Percentiles rank a stretch among this genome's conserved stretches.
Evolutionary conservation across 2,888 invertebrate species (phyloP).

Genomic region (Polia nebulosa): DNA sequence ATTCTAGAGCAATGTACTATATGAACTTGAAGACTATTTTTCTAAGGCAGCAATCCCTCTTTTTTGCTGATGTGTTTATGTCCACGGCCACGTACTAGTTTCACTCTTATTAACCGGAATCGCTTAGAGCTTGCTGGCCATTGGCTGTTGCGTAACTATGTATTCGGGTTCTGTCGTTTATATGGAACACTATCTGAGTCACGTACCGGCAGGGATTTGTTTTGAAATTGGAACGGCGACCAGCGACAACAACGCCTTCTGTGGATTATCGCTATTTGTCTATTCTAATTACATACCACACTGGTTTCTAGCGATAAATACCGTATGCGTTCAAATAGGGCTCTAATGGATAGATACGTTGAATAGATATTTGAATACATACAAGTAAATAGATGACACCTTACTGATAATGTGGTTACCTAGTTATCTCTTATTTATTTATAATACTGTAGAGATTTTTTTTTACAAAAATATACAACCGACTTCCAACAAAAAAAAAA

Average conservation of each 20-base stretch:
- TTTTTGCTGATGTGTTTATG: slow-evolving; percentile 67
- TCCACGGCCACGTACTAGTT: slow-evolving; percentile 77
- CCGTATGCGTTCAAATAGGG: slow-evolving; percentile 30
- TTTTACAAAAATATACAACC: too few species aligned
- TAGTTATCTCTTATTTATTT: background rate
- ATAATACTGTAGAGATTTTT: background rate
- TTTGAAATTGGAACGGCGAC: slow-evolving; percentile 89
- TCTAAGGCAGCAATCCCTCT: slow-evolving; percentile 60
- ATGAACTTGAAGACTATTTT: slow-evolving; percentile 69
- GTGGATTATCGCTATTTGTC: slow-evolving; percentile 86
- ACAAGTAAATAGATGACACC: slow-evolving; percentile 1
- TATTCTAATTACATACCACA: slow-evolving; percentile 81
- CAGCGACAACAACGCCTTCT: slow-evolving; percentile 85
- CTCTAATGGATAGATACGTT: slow-evolving; percentile 38
- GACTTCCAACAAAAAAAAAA: too few species aligned
- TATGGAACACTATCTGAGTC: slow-evolving; percentile 88
- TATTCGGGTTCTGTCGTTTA: slow-evolving; percentile 84
- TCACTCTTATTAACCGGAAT: slow-evolving; percentile 84
- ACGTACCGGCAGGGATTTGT: slow-evolving; percentile 89
- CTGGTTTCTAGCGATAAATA: slow-evolving; percentile 48
- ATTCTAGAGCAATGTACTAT: slow-evolving; percentile 34
- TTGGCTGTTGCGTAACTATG: slow-evolving; percentile 69
- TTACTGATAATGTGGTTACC: background rate
- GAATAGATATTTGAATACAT: background rate
- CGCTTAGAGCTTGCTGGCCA: slow-evolving; percentile 70